Evolutionary conservation across 2,113 vertebrate species (phyloP), one percentile per base, ranked within the genome.

Genomic region (Caranx melampygus): DNA sequence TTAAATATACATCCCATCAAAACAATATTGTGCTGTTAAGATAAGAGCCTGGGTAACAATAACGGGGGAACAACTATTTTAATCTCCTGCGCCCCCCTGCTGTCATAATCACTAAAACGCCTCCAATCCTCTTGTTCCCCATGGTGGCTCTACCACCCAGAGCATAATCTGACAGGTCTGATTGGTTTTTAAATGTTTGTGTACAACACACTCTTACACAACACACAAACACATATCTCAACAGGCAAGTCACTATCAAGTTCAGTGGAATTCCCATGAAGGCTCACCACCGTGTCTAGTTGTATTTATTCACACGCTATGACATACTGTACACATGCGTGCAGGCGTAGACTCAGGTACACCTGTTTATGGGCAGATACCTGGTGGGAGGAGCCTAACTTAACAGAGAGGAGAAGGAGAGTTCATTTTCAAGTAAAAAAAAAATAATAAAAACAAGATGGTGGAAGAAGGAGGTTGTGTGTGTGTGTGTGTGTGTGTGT

Each of bases 341-440:
- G 10, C 66, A 51, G 1, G 13, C 73, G 63, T 3, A 45, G 9
- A 14, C 5, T 6, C 20, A 65, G 68, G 55, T 69, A 55, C 77
- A 87, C 79, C 72, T 86, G 78, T 52, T 33, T 60, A 65, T 55
- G 59, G n/a, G 20, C 20, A 47, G 55, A 65, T 78, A 81, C 79
- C 86, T 81, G 20, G 59, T 3, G 67, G 81, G 87, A 64, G 84
- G 82, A 69, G 80, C 78, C 55, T 65, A 47, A 60, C 14, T 42
- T 42, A 16, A 37, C 1, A 45, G 11, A 42, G n/a, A 14, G 2
- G 7, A 20, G 35, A 54, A 18, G 64, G 2, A n/a, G 15, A 1
- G 8, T 21, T 45, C 0, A 20, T 40, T 71, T 67, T 21, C 35
- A 57, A 57, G 7, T 51, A 21, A 21, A 73, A 72, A 83, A 83